These are phyloP conservation scores for Pseudorhombus dupliciocellatus DNA, from an alignment of 2,113 vertebrate species.

Conservation along the genomic window DNA sequence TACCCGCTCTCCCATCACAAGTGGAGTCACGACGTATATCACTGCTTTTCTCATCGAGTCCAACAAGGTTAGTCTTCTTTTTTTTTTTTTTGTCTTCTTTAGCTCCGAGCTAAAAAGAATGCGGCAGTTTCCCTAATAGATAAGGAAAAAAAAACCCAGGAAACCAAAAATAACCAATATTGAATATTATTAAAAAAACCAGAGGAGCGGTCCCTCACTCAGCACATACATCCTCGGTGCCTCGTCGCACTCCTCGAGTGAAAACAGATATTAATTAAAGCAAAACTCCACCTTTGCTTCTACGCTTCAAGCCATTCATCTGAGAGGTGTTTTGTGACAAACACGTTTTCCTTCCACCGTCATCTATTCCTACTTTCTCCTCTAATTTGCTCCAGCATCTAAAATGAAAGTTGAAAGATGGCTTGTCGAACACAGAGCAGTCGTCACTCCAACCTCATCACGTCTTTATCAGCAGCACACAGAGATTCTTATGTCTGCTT, in stretches of 20 bases:
- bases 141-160: constrained; percentile 20
- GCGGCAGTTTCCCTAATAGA: constrained; percentile 53
- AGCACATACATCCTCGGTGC: constrained; percentile 9
- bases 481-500: neutral
- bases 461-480: neutral
- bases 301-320: neutral
- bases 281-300: neutral
- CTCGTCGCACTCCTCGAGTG: constrained; percentile 5
- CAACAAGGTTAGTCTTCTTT: constrained; percentile 67
- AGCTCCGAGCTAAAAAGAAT: constrained; percentile 58
- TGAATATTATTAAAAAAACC: constrained; percentile 30
- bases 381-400: neutral
- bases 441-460: neutral
- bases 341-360: neutral
- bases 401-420: constrained; percentile 18
- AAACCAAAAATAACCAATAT: constrained; percentile 38
- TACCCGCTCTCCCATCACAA: constrained; percentile 65
- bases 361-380: no score
- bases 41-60: constrained; percentile 63
- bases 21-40: constrained; percentile 58
- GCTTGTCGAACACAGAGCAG: neutral
- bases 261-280: neutral
- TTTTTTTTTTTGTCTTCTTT: constrained; percentile 37
- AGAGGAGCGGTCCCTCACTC: constrained; percentile 24
- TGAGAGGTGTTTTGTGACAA: neutral